Conservation (phyloP, 2,797 vertebrate genomes). For the Emydoidea blandingii region DNA sequence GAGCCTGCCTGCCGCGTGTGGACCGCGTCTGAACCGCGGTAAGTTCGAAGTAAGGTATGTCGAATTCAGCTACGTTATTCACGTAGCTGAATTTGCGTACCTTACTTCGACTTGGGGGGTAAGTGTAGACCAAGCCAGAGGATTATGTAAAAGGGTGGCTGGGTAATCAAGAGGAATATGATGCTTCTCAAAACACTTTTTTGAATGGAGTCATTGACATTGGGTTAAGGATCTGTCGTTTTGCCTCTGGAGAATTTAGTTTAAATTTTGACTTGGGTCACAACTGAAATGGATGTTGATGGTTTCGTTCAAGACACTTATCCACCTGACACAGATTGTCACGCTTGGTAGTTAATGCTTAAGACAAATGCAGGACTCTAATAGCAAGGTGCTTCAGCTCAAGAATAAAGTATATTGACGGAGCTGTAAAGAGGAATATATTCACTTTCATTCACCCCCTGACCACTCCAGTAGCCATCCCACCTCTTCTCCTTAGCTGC, state of each 20-base stretch:
- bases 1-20: no score
- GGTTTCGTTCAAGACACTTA: not conserved
- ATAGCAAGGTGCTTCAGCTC: not conserved
- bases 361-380: not conserved
- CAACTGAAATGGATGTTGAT: not conserved
- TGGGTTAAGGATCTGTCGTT: rapidly evolving
- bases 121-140: no score
- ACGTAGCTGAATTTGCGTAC: no score
- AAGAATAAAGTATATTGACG: not conserved
- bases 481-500: not conserved
- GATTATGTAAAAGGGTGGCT: not conserved
- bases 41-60: no score
- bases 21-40: no score
- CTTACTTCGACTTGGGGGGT: no score
- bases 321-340: not conserved
- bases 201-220: not conserved
- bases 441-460: not conserved
- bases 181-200: not conserved
- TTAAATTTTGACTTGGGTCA: not conserved
- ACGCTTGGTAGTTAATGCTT: not conserved
- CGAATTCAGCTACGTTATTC: no score
- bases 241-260: not conserved
- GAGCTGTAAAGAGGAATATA: not conserved
- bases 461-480: rapidly evolving
- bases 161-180: not conserved